These are phyloP conservation scores for Sphaerophoria rueppellii DNA, from an alignment of 2,888 invertebrate genomes.

Conservation along the genomic window DNA sequence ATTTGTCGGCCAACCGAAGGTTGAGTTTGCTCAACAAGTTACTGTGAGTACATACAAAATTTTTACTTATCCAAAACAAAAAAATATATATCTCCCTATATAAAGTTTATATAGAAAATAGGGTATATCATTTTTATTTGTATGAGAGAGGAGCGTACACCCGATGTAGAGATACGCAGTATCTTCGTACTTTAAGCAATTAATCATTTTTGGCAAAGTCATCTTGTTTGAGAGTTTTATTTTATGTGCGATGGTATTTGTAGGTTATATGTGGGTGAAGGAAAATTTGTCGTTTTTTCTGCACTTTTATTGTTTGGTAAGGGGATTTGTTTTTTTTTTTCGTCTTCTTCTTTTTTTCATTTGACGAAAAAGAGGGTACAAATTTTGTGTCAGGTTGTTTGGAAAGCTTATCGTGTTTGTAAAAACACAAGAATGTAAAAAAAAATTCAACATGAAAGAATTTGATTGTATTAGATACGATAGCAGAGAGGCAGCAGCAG, in stretches of 20 bases:
- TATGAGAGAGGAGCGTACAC: constrained; percentile 18
- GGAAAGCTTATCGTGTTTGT: constrained; percentile 42
- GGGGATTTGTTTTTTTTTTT: constrained; percentile 40
- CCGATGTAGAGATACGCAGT: constrained; percentile 24
- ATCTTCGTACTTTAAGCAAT: constrained; percentile 47
- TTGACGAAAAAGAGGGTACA: constrained; percentile 33
- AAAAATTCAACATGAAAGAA: constrained; percentile 30
- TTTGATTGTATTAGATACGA: constrained; percentile 39
- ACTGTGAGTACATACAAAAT: constrained; percentile 86
- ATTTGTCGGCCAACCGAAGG: constrained; percentile 90
- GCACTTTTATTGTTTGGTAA: constrained; percentile 15
- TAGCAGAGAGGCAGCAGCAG: neutral
- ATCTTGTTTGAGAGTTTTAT: constrained; percentile 16
- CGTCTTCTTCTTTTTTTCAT: constrained; percentile 14
- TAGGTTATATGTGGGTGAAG: constrained; percentile 5
- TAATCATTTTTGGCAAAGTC: constrained; percentile 58
- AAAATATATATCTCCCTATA: constrained; percentile 2
- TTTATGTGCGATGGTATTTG: neutral
- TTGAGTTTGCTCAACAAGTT: constrained; percentile 89
- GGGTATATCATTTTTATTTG: neutral
- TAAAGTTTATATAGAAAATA: constrained; percentile 15
- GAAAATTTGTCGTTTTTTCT: constrained; percentile 6
- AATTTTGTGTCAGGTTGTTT: constrained; percentile 49
- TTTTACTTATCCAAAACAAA: constrained; percentile 27
- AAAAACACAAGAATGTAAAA: constrained; percentile 4